Conservation (phyloP, 2,888 invertebrate species). For the Eurytoma adleriae region DNA sequence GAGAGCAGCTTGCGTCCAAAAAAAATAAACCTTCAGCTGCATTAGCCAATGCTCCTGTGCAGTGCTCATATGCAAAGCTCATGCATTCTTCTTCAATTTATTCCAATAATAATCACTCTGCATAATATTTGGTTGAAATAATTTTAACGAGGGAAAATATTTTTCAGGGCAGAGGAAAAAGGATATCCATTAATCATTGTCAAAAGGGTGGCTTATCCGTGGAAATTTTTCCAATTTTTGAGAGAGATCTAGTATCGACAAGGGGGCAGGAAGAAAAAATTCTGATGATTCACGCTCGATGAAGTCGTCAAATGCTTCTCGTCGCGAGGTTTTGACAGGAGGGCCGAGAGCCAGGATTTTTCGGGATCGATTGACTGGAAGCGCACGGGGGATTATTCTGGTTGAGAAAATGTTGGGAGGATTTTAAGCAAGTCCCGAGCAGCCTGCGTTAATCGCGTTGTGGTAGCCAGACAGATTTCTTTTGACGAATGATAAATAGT, state of each 20-base stretch:
- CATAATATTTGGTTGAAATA: too few species aligned
- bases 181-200: slow-evolving; percentile 42
- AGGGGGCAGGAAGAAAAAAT: slow-evolving; percentile 24
- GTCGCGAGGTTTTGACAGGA: slow-evolving; percentile 50
- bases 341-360: slow-evolving; percentile 40
- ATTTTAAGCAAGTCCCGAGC: not conserved
- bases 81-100: too few species aligned
- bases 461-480: slow-evolving; percentile 59
- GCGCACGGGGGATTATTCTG: slow-evolving; percentile 51
- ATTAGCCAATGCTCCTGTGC: slow-evolving; percentile 1
- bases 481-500: slow-evolving; percentile 60
- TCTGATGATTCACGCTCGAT: slow-evolving; percentile 56
- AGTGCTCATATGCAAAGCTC: too few species aligned
- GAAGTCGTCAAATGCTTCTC: slow-evolving; percentile 53
- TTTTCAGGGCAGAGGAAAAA: too few species aligned
- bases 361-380: slow-evolving; percentile 49
- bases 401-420: slow-evolving; percentile 47
- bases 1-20: slow-evolving; percentile 15
- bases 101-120: too few species aligned
- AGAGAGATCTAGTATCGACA: slow-evolving; percentile 41
- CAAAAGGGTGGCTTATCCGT: slow-evolving; percentile 27
- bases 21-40: not conserved
- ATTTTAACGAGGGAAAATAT: too few species aligned
- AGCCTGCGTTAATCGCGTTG: slow-evolving; percentile 24
- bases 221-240: slow-evolving; percentile 40